A percentile compares a stretch with the other conserved stretches of the same genome.
These are phyloP conservation scores for Pollicipes pollicipes DNA, from an alignment of 1,140 invertebrate genomes.

Conservation along the genomic window DNA sequence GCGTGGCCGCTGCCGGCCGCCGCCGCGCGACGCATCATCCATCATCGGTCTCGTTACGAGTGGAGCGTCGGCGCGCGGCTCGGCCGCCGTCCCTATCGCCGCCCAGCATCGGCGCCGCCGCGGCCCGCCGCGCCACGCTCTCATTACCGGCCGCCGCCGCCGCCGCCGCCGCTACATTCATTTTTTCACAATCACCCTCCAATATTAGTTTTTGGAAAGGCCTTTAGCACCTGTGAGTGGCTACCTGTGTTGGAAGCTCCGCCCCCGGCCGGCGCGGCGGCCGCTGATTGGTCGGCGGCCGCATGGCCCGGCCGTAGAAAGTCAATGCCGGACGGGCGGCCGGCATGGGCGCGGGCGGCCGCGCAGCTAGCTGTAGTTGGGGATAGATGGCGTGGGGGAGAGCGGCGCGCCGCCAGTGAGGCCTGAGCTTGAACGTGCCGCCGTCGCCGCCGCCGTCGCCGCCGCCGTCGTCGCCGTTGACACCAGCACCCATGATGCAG, in stretches of 20 bases:
- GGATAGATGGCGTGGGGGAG: neutral
- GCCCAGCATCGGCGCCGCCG: no score
- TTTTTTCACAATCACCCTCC: neutral
- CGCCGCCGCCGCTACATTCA: neutral
- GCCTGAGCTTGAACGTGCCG: no score
- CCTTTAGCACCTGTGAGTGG: neutral
- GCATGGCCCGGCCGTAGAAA: neutral
- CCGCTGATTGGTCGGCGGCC: neutral
- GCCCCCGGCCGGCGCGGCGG: no score
- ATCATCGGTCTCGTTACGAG: neutral
- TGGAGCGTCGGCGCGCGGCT: no score
- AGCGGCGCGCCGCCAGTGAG: no score
- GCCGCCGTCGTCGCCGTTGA: no score
- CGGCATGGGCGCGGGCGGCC: no score
- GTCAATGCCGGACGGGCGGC: neutral
- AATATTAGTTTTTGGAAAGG: neutral
- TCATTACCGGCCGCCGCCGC: neutral
- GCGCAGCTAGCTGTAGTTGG: neutral
- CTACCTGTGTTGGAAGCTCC: neutral
- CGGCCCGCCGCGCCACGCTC: no score
- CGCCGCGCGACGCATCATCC: neutral
- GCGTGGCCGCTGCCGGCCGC: neutral
- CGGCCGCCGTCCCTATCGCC: no score
- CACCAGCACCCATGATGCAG: slow-evolving; percentile 5
- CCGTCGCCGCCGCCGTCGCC: no score